A percentile compares a stretch with the other conserved stretches of the same genome.
These are phyloP conservation scores for Dolichomitus sp. DNA, from an alignment of 2,888 invertebrate species.

Conservation along the genomic window DNA sequence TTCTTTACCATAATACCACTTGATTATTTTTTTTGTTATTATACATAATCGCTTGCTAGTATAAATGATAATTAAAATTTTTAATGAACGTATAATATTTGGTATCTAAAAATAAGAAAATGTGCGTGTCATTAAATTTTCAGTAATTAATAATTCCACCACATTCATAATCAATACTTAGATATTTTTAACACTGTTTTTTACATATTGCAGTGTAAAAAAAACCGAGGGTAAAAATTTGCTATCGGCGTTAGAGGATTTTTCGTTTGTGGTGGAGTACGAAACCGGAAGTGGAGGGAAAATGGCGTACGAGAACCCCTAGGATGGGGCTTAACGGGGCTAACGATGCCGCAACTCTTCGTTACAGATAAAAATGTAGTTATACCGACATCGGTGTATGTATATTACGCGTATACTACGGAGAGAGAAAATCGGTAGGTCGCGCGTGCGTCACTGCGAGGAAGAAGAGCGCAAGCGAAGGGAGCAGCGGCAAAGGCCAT, in stretches of 20 bases:
- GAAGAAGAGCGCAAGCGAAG: slow-evolving; percentile 59
- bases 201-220: no score
- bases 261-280: slow-evolving; percentile 14
- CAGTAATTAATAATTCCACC: no score
- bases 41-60: no score
- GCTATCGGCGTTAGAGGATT: not conserved
- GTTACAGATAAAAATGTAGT: slow-evolving; percentile 75
- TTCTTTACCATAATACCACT: no score
- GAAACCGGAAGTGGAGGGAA: slow-evolving; percentile 32
- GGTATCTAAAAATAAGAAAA: no score
- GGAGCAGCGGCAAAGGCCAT: slow-evolving; percentile 73
- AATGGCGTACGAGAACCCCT: not conserved
- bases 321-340: slow-evolving; percentile 19
- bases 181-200: no score
- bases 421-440: slow-evolving; percentile 13
- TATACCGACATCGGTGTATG: slow-evolving; percentile 17
- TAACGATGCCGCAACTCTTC: slow-evolving; percentile 74
- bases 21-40: no score
- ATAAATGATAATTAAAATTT: no score
- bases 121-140: no score
- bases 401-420: not conserved
- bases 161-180: no score
- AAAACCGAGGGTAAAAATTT: no score
- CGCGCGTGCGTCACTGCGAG: slow-evolving; percentile 35
- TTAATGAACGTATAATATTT: no score